Evolutionary conservation across 2,113 vertebrate species (phyloP), one percentile per base, ranked within the genome.

Genomic region (Ceyx cyanopectus): DNA sequence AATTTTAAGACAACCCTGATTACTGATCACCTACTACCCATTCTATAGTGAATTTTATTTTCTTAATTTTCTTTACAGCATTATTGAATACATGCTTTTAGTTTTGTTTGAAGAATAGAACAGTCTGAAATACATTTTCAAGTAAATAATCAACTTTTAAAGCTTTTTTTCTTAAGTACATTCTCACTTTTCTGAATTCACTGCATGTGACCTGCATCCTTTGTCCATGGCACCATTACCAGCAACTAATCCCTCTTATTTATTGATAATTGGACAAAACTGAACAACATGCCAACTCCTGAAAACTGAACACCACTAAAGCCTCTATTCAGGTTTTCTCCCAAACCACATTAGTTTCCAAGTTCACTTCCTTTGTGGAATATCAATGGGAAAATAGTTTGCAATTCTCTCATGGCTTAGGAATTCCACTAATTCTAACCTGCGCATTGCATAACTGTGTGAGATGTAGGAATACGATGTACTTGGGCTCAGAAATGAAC

Each of bases 181-280:
- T 92, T 96, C 97, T 97, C 97, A 96, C 97, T 97, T 98, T 97
- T 97, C 97, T 96, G 96, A 97, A 98, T 98, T 97, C 97, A 81
- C 94, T 95, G 97, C 97, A 97, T 97, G 96, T 97, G 97, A 98
- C 98, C 97, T 81, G 92, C 90, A 96, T 70, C 97, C 95, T 98
- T 98, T 97, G 97, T 98, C 93, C 94, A 81, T 81, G 58, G 81
- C 92, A 56, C 97, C 94, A 97, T 98, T 98, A 97, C 98, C 90
- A 92, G 89, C 92, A 91, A 97, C 97, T 98, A 98, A 98, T 98
- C 98, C 98, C 96, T 96, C 97, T 97, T 97, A 97, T 97, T 97
- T 97, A 97, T 97, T 97, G 97, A 97, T 98, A 98, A 98, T 97
- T 98, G 98, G 97, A 98, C 96, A 97, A 97, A 98, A 97, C 97